Evolutionary conservation across 2,113 vertebrate genomes (phyloP), one percentile per base, ranked within the genome.

Genomic region (Anarhynchus alexandrinus): DNA sequence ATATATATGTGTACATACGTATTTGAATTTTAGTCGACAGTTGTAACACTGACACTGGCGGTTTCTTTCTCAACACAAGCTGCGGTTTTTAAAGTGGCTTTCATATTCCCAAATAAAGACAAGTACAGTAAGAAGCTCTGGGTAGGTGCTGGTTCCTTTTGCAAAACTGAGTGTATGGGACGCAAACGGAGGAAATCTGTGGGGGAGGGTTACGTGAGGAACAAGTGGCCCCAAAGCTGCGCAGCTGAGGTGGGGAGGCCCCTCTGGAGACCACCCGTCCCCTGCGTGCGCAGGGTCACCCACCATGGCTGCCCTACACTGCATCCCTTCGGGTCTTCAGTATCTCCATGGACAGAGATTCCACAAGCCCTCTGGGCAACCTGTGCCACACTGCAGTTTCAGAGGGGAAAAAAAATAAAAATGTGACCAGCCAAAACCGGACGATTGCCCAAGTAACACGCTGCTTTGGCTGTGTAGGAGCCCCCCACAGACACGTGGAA

Each of bases 51-150:
- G 62, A 26, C 26, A 4, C 8, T 3, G 7, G 11, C 15, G 13
- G 19, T 20, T 43, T 26, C 30, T 22, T 71, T 17, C 27, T 66
- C 30, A 4, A 30, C 96, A 98, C 97, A 71, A 42, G 32, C 90
- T 86, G 97, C 51, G 29, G 30, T 85, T 19, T 79, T 96, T 49
- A 96, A 97, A 73, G 97, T 97, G 49, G 97, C 92, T 40, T 98
- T 98, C 86, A 52, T 98, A 69, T 99, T 99, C 73, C 98, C 98
- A 70, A 99, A 98, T 96, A 98, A 98, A 88, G 98, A 99, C 90
- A 98, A 78, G 84, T 99, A 98, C 58, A 98, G 98, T 99, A 97
- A 98, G 98, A 91, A 25, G 58, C 30, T 15, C 15, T 61, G 19
- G 42, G 30, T 12, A 7, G 30, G 30, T 11, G 21, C 54, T 38